Conservation (phyloP, 1,140 invertebrate genomes). For the Mactra quadrangularis region DNA sequence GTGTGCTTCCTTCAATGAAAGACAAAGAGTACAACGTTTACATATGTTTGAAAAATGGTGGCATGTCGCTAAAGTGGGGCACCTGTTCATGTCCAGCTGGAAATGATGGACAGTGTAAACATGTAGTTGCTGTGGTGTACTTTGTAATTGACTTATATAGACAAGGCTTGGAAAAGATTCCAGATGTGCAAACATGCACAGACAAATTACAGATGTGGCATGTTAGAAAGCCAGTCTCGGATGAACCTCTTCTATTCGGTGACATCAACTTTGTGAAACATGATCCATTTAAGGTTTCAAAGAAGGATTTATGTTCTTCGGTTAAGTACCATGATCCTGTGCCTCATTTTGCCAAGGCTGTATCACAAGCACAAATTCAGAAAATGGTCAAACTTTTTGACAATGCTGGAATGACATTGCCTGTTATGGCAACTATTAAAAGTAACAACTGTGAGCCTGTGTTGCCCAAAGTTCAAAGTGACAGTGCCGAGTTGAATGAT, state of each 20-base stretch:
- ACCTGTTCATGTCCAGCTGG: conserved; percentile 49
- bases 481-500: conserved; percentile 17
- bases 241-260: conserved; percentile 53
- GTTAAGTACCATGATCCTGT: conserved; percentile 43
- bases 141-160: conserved; percentile 36
- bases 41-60: conserved; percentile 46
- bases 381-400: conserved; percentile 36
- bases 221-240: conserved; percentile 38
- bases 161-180: conserved; percentile 18
- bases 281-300: conserved; percentile 26
- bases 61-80: conserved; percentile 32
- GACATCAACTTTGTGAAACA: conserved; percentile 49
- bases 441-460: conserved; percentile 30
- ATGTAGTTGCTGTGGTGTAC: conserved; percentile 32
- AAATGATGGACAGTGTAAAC: conserved; percentile 40
- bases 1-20: conserved; percentile 19
- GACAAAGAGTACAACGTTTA: conserved; percentile 14
- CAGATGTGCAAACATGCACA: conserved; percentile 45
- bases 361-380: background rate
- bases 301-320: conserved; percentile 34
- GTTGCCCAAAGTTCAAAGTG: conserved; percentile 18
- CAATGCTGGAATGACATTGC: conserved; percentile 6
- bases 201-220: conserved; percentile 52
- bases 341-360: conserved; percentile 17
- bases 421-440: conserved; percentile 37